Conservation (phyloP, 2,113 vertebrate species). For the Heloderma charlesbogerti region DNA sequence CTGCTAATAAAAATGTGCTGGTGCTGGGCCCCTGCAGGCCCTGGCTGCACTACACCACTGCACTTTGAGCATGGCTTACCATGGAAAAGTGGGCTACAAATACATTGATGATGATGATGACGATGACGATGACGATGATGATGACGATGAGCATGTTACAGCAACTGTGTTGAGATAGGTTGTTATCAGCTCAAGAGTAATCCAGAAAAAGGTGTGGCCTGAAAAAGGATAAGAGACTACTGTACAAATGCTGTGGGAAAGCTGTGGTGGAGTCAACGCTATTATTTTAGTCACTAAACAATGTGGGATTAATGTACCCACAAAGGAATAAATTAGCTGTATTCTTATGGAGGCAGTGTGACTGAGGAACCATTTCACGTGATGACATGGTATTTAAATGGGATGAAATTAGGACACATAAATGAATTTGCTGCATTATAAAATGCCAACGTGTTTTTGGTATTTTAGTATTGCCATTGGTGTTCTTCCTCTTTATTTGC, state of each 20-base stretch:
- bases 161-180: neutral
- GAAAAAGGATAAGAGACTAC: neutral
- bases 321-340: conserved; percentile 41
- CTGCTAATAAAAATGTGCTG: no score
- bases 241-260: neutral
- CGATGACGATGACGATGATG: no score
- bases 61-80: no score
- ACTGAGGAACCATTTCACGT: conserved; percentile 74
- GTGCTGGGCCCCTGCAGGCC: no score
- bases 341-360: conserved; percentile 62
- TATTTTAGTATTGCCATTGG: neutral
- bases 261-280: neutral
- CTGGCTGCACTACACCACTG: no score
- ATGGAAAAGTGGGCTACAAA: no score
- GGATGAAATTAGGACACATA: conserved; percentile 72
- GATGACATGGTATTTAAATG: conserved; percentile 69
- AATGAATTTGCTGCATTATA: conserved; percentile 74
- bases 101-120: neutral
- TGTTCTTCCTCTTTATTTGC: conserved; percentile 45
- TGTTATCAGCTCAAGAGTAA: neutral
- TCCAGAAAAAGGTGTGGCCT: neutral
- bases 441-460: conserved; percentile 65
- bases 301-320: conserved; percentile 2
- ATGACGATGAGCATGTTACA: neutral
- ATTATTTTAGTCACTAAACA: neutral